Evolutionary conservation across 2,888 invertebrate genomes (phyloP), one percentile per base, ranked within the genome.

Genomic region (Drosophila limbata): DNA sequence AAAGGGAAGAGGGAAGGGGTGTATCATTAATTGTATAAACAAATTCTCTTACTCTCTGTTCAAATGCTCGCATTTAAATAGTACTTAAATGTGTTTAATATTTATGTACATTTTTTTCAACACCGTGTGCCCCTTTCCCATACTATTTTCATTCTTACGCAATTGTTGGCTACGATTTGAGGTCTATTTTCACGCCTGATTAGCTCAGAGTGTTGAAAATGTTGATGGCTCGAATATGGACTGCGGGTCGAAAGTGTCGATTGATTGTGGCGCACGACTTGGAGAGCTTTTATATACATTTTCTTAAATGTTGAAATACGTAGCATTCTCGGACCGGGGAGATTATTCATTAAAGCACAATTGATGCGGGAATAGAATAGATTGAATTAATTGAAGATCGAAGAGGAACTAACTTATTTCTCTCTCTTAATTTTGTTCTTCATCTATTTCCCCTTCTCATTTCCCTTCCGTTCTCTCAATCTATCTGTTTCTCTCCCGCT

Each of bases 161-260:
- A 85, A 77, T 66, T 62, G 69, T 67, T 71, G 44, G 48, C 57
- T 64, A 28, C 50, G 40, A 60, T 60, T 73, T 73, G 53, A 61
- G 42, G 48, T 66, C 63, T 74, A 82, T 80, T 83, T 86, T 68
- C 70, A 74, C 65, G 79, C 84, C 79, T 86, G 87, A 84, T 84
- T 88, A 79, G 84, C 56, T 68, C 55, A 57, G 52, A 39, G 84
- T 77, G 84, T 84, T 88, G 89, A 84, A 84, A 84, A 67, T 66
- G 64, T 79, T 70, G 77, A 77, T 86, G 65, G 48, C 65, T 59
- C 9, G 42, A 59, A 76, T 59, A 55, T 55, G 51, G 39, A 72
- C 66, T 61, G 63, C 17, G 31, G 39, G 39, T 4, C 33, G 33
- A 67, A 71, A 73, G 80, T 77, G 85, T 77, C 83, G 83, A 84